phyloP scores from a whole-genome alignment of 2,888 invertebrate genomes.

The Megaustenia siamemsis region DNA sequence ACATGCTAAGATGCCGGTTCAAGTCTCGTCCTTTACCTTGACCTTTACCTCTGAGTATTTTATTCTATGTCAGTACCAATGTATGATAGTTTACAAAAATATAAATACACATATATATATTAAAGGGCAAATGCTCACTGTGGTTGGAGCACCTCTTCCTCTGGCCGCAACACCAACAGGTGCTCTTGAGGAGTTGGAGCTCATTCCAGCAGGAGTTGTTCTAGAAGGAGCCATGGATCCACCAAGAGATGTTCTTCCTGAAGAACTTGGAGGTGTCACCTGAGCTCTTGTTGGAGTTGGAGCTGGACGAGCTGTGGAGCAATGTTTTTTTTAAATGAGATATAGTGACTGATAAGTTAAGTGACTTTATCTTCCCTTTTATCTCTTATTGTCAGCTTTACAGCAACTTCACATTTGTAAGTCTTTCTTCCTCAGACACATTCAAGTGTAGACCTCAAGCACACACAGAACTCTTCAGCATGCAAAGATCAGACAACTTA shows the following conservation, averaged over 20 bases:
- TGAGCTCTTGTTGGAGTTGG: background rate
- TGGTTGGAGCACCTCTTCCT: constrained; percentile 26
- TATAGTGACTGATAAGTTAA: background rate
- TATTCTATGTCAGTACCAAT: too few relatives aligned
- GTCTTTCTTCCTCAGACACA: too few relatives aligned
- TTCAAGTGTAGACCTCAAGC: background rate
- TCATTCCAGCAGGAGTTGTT: background rate
- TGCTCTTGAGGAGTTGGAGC: background rate
- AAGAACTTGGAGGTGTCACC: background rate
- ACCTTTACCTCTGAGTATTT: too few relatives aligned
- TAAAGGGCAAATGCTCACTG: background rate
- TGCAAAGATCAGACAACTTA: background rate
- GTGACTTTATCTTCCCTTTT: background rate
- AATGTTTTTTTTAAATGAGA: background rate
- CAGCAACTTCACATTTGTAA: background rate
- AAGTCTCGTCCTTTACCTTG: too few relatives aligned
- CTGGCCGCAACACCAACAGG: constrained; percentile 20
- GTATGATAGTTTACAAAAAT: too few relatives aligned
- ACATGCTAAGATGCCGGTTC: too few relatives aligned
- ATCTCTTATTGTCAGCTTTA: background rate
- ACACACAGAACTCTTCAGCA: background rate
- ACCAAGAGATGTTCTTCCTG: background rate
- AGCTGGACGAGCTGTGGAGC: background rate
- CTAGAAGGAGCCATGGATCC: background rate
- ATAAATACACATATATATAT: background rate